phyloP scores from a whole-genome alignment of 1,140 invertebrate species.

The Zaprionus kolodkinae region DNA sequence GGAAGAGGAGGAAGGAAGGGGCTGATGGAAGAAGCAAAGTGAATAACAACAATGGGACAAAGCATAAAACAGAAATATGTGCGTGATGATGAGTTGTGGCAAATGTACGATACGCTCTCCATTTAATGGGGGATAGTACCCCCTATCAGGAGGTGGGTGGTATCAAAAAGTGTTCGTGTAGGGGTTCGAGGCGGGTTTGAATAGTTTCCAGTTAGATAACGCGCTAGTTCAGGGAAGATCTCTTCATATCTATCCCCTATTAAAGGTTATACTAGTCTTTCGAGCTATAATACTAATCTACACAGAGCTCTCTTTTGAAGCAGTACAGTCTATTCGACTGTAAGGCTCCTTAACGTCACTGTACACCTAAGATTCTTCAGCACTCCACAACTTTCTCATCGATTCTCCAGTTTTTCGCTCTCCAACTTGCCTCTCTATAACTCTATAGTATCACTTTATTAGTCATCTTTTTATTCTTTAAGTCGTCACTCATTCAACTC shows the following conservation, averaged over 20 bases:
- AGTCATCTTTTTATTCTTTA: no score
- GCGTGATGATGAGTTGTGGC: conserved; percentile 50
- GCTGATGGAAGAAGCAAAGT: not conserved
- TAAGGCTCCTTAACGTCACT: no score
- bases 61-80: conserved; percentile 34
- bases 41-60: conserved; percentile 26
- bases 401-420: no score
- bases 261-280: not conserved
- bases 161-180: not conserved
- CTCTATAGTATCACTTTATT: no score
- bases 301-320: not conserved
- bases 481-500: not conserved
- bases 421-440: no score
- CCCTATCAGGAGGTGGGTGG: no score
- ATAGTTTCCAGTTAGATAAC: not conserved
- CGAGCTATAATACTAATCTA: not conserved
- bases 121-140: not conserved
- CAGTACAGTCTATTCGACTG: no score
- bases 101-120: conserved; percentile 24
- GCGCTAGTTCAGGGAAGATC: not conserved
- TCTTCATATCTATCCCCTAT: not conserved
- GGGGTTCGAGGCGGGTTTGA: not conserved
- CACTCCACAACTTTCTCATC: no score
- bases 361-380: no score
- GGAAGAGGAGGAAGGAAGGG: no score